A percentile compares a stretch with the other conserved stretches of the same genome.
These are phyloP conservation scores for Anastatus disparis DNA, from an alignment of 1,140 invertebrate species.

Conservation along the genomic window DNA sequence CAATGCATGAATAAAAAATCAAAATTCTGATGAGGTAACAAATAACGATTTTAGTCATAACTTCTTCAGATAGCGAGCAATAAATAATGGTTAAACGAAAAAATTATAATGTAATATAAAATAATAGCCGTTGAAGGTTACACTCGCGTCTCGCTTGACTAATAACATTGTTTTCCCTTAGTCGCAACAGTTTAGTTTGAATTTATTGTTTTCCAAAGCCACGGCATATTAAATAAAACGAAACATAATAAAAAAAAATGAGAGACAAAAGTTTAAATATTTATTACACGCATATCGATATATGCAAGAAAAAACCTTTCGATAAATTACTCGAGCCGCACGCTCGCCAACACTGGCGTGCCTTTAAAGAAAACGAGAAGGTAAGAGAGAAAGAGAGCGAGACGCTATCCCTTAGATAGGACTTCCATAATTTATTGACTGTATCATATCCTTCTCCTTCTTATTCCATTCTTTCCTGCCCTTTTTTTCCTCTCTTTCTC, in stretches of 20 bases:
- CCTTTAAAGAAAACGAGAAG: too few species aligned
- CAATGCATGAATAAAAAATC: too few species aligned
- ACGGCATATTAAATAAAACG: not conserved
- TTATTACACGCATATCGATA: slow-evolving; percentile 25
- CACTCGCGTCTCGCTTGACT: too few species aligned
- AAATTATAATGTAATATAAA: too few species aligned
- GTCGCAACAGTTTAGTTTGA: too few species aligned
- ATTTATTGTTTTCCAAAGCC: not conserved
- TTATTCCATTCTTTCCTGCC: not conserved
- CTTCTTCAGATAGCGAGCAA: too few species aligned
- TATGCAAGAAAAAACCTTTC: slow-evolving; percentile 16
- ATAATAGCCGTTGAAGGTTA: too few species aligned
- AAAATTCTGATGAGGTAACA: too few species aligned
- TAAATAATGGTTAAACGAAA: too few species aligned
- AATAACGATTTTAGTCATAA: too few species aligned
- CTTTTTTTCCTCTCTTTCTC: not conserved
- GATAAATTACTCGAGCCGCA: slow-evolving; percentile 13
- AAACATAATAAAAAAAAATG: not conserved
- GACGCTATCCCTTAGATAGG: slow-evolving; percentile 17
- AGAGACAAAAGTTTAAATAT: slow-evolving; percentile 7
- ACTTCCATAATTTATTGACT: slow-evolving; percentile 40
- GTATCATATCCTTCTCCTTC: slow-evolving; percentile 12
- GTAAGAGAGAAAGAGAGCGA: not conserved
- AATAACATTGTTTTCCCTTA: too few species aligned
- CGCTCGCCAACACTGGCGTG: not conserved